Conservation (phyloP, 1,140 invertebrate genomes). For the Sminthurinus signatus region DNA sequence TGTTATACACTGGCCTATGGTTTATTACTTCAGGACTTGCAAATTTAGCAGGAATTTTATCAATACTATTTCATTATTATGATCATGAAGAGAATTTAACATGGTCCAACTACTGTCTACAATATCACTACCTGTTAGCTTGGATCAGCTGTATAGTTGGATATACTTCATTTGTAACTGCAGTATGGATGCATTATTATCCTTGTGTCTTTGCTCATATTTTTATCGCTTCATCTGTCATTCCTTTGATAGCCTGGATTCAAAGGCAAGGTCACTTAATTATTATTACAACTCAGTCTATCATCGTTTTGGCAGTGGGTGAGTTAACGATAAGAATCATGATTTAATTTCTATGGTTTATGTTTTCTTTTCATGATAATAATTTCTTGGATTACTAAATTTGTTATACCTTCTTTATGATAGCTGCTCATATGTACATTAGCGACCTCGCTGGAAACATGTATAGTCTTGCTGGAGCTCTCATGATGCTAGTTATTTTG, state of each 20-base stretch:
- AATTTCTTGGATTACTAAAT: neutral
- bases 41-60: neutral
- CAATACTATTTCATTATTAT: neutral
- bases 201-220: neutral
- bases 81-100: neutral
- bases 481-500: neutral
- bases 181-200: neutral
- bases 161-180: neutral
- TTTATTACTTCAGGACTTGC: neutral
- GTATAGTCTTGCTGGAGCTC: neutral
- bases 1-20: constrained; percentile 2
- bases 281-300: neutral
- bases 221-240: neutral
- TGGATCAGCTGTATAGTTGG: constrained; percentile 2
- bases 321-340: neutral
- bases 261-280: constrained; percentile 2
- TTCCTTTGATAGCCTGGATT: constrained; percentile 3
- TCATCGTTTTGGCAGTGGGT: neutral
- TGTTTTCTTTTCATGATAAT: neutral
- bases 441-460: neutral
- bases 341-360: neutral
- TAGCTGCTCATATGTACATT: neutral
- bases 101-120: neutral
- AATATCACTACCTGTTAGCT: constrained; percentile 4
- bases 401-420: neutral